phyloP scores from a whole-genome alignment of 2,113 vertebrate genomes.

The Galeopterus variegatus region DNA sequence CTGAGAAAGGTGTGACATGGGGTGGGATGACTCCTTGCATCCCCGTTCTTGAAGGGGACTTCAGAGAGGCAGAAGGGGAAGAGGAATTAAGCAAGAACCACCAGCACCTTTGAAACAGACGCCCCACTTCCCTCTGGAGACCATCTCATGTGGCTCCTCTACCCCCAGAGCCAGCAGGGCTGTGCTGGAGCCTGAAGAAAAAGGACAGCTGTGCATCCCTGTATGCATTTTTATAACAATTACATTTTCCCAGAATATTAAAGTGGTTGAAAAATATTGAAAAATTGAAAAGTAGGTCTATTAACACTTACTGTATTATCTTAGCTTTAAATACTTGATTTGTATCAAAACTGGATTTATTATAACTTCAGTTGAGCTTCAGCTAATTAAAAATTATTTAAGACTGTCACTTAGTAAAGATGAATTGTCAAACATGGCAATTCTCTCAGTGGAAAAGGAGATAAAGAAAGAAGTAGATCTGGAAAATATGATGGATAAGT shows the following conservation, averaged over 20 bases:
- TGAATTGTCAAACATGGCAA: neutral
- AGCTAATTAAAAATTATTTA: conserved; percentile 42
- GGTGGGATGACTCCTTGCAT: neutral
- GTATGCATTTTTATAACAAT: neutral
- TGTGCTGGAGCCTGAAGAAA: neutral
- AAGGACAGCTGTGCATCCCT: neutral
- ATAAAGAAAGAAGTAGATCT: neutral
- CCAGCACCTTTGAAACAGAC: neutral
- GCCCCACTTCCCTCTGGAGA: neutral
- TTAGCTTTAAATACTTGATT: conserved; percentile 46
- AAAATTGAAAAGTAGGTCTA: neutral
- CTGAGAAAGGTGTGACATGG: neutral
- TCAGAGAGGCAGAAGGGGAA: neutral
- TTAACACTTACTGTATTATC: conserved; percentile 17
- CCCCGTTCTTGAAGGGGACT: neutral
- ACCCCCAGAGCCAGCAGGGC: neutral
- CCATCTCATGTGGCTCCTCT: neutral
- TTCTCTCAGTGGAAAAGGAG: neutral
- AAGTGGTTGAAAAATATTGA: neutral
- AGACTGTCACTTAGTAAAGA: neutral
- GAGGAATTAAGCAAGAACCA: neutral
- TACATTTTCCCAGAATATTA: neutral
- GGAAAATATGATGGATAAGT: neutral
- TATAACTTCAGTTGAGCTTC: neutral
- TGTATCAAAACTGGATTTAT: neutral